Evolutionary conservation across 2,797 vertebrate genomes (phyloP).

Genomic region (Eulemur albifrons): DNA sequence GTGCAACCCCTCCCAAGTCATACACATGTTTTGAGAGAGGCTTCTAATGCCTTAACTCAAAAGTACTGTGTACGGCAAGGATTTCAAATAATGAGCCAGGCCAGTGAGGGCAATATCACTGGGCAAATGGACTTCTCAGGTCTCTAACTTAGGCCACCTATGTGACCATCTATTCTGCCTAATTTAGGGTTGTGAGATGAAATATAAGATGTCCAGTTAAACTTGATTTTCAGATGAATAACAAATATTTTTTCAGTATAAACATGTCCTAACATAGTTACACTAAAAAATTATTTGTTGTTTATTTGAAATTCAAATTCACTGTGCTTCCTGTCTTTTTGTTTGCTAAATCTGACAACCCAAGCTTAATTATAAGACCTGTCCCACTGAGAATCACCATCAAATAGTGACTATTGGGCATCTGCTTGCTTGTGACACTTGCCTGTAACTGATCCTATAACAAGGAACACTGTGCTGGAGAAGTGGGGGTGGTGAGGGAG

Average conservation of each 20-base stretch:
- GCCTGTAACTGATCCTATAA: neutral
- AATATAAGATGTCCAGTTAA: neutral
- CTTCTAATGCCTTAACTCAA: slow-evolving; percentile 7
- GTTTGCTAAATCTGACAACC: neutral
- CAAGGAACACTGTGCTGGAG: neutral
- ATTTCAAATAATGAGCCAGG: slow-evolving; percentile 17
- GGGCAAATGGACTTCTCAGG: neutral
- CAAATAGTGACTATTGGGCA: neutral
- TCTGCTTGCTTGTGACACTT: slow-evolving; percentile 18
- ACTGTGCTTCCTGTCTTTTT: slow-evolving; percentile 18
- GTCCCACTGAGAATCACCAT: neutral
- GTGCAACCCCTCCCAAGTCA: neutral
- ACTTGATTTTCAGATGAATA: neutral
- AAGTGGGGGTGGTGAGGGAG: neutral
- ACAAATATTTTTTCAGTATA: neutral
- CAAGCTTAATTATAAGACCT: neutral
- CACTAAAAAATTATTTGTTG: neutral
- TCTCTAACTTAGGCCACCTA: neutral
- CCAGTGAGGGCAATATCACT: neutral
- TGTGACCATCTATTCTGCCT: neutral
- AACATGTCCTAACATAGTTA: neutral
- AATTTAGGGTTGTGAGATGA: slow-evolving; percentile 22
- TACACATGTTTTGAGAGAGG: neutral
- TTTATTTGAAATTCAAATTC: slow-evolving; percentile 42
- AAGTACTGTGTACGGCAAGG: neutral